Conservation (phyloP, 2,797 vertebrate species). For the Lagorchestes hirsutus region DNA sequence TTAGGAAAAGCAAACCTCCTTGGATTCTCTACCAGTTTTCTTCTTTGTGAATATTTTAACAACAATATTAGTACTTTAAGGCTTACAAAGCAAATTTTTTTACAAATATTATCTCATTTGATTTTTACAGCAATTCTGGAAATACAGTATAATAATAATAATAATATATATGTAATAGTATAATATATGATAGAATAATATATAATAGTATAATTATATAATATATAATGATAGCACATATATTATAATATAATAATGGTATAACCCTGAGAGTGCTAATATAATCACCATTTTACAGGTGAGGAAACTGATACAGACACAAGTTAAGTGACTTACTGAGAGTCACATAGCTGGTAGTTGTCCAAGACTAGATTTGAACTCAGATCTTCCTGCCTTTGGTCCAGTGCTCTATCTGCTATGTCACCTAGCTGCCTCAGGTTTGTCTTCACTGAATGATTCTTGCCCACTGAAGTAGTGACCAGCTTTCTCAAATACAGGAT, state of each 20-base stretch:
- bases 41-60: not conserved
- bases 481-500: not conserved
- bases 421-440: not conserved
- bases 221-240: not conserved
- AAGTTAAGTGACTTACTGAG: not conserved
- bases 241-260: not conserved
- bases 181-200: not conserved
- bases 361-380: not conserved
- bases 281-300: not conserved
- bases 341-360: not conserved
- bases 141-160: not conserved
- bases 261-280: not conserved
- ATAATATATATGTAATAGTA: too few species aligned
- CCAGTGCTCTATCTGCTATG: not conserved
- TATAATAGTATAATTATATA: not conserved
- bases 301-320: not conserved
- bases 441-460: conserved; percentile 22
- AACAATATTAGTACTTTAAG: not conserved
- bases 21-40: not conserved
- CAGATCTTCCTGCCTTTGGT: not conserved
- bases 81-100: not conserved
- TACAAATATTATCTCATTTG: not conserved
- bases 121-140: not conserved
- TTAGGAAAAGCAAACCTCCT: conserved; percentile 37
- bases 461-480: not conserved